Evolutionary conservation across 2,113 vertebrate genomes (phyloP).

Genomic region (Pachyramphus minor): DNA sequence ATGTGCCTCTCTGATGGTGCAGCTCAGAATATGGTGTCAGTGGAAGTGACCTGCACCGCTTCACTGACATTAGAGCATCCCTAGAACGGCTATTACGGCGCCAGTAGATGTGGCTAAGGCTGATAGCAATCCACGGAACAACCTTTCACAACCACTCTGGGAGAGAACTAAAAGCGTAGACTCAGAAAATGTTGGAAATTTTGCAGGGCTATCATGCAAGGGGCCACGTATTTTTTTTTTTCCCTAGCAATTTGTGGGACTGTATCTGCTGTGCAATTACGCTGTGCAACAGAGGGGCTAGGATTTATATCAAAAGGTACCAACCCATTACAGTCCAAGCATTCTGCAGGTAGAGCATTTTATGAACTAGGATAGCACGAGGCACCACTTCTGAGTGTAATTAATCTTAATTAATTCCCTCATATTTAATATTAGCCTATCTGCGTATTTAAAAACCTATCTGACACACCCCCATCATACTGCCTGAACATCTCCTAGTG

Average conservation of each 20-base stretch:
- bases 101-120: background rate
- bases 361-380: background rate
- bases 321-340: background rate
- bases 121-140: background rate
- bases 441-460: conserved; percentile 41
- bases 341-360: conserved; percentile 34
- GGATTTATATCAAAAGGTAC: background rate
- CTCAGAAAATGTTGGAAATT: background rate
- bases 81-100: background rate
- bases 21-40: background rate
- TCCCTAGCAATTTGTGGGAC: background rate
- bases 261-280: background rate
- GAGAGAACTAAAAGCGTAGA: background rate
- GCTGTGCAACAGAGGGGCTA: background rate
- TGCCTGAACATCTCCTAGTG: conserved; percentile 30
- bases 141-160: background rate
- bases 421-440: conserved; percentile 52
- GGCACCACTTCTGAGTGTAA: background rate
- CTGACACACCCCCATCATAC: conserved; percentile 42
- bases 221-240: background rate
- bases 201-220: background rate
- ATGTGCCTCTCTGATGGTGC: background rate
- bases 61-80: background rate
- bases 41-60: background rate
- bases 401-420: conserved; percentile 59